Base-by-base conservation (phyloP, 30 jellyfish, hydroid and myxozoan genomes). In the Hydra vulgaris region DNA sequence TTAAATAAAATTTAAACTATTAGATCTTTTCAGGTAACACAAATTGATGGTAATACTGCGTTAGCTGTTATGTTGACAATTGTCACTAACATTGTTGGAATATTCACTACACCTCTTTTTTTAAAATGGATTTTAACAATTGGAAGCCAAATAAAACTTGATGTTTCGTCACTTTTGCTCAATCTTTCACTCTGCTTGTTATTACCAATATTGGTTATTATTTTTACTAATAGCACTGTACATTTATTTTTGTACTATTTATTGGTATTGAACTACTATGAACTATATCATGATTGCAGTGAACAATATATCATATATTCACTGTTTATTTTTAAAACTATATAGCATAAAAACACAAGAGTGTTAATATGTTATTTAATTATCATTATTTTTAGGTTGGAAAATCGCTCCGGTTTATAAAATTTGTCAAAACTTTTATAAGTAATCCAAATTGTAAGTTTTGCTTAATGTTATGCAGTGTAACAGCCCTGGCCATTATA, bases 31-130 rank as follows among this genome's bases (percentile, higher is more conserved):
- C 77, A 91, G 97, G 95, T 86, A 73, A 78, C 92, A 54, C 94
- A 91, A 69, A 87, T 86, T 22, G 95, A 91, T 23, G 97, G 97
- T 15, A 86, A 85, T 68, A 68, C 77, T 80, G 94, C 93, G 15
- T 81, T 91, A 71, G 97, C 97, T 0, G 83, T 91, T 18, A 40
- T 91, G 69, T 76, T 91, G 73, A 91, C 97, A 0, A 95, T 91
- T 1, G 86, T 79, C 7, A 52, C 95, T 26, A 91, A 91, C 66
- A 86, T 86, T n/a, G 85, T 83, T 40, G 96, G 95, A 17, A 79
- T 86, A 4, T 86, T 91, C 82, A 91, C 96, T 0, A 88, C 87
- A 0, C 95, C 97, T 25, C 89, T 88, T 18, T 17, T 82, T 78
- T 40, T 91, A 82, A 79, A 88, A 21, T 91, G 97, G 97, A 79